Evolutionary conservation across 2,888 invertebrate genomes (phyloP).

Genomic region (Mimas tiliae): DNA sequence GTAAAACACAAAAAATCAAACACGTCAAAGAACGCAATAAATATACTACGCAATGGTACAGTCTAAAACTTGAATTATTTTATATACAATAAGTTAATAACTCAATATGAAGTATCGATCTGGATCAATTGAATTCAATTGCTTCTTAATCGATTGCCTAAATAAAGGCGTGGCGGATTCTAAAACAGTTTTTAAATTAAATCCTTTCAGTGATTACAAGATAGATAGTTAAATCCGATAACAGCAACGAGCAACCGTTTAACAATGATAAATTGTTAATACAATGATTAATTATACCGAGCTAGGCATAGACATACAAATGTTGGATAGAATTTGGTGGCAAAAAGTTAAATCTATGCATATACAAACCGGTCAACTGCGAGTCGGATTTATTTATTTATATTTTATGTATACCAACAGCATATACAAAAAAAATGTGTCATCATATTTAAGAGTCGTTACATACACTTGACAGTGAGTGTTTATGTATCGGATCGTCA

Average conservation of each 20-base stretch:
- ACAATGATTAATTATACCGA: constrained; percentile 18
- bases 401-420: no score
- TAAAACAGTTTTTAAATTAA: constrained; percentile 1
- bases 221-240: constrained; percentile 4
- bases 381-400: no score
- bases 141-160: constrained; percentile 11
- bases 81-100: constrained; percentile 8
- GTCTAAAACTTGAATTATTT: neutral
- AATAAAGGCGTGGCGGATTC: neutral
- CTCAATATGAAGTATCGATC: neutral
- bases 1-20: no score
- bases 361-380: no score
- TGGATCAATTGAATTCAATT: constrained; percentile 12
- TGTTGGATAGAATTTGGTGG: no score
- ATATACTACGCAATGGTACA: neutral
- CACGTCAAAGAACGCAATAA: neutral
- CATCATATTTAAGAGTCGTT: no score
- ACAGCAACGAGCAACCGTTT: constrained; percentile 10
- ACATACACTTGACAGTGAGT: no score
- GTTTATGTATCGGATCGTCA: no score
- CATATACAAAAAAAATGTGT: no score
- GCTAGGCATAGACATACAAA: no score
- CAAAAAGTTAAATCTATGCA: no score
- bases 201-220: constrained; percentile 6
- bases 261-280: constrained; percentile 4